Evolutionary conservation across 2,888 invertebrate species (phyloP), one percentile per base, ranked within the genome.

Genomic region (Drosophila cracens): DNA sequence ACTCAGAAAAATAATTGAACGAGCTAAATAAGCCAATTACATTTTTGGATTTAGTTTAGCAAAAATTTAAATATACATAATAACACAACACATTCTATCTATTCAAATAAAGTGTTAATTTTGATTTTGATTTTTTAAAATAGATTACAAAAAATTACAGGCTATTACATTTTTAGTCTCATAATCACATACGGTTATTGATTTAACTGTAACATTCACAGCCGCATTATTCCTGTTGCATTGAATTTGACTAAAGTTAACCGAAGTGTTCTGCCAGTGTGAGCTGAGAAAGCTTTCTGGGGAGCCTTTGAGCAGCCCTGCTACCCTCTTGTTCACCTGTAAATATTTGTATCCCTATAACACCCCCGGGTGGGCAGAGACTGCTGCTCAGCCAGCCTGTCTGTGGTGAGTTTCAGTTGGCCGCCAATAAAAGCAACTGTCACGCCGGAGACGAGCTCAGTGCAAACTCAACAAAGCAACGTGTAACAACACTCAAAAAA

Each of bases 361-460:
- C 57, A 58, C 60, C 49, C 51, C 51, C 18, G 70, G 76, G 52
- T 57, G 46, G 61, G 65, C 43, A 25, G 33, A 34, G 13, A 51
- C 48, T 49, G 56, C 46, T 81, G 36, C 74, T 59, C 67, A 76
- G 79, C 74, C 88, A 77, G 70, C 40, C 51, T 70, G 76, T 79
- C 83, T 76, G 78, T 89, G 91, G 89, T 90, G 91, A 84, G 60
- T 87, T 84, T 75, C 62, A 16, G 43, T 63, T 70, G 77, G 70
- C 76, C 72, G 83, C 88, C 90, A 88, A 89, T 89, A 90, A 89
- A 90, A 86, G 80, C 79, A 64, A 69, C 56, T 29, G 76, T 52
- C 71, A 59, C 64, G 70, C 74, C 73, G 68, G 73, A 75, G 63
- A 63, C 52, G 29, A 69, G 82, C 84, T 87, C 91, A 90, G 90